These are phyloP conservation scores for Microcebus murinus DNA, from an alignment of 2,113 vertebrate genomes.

Conservation along the genomic window DNA sequence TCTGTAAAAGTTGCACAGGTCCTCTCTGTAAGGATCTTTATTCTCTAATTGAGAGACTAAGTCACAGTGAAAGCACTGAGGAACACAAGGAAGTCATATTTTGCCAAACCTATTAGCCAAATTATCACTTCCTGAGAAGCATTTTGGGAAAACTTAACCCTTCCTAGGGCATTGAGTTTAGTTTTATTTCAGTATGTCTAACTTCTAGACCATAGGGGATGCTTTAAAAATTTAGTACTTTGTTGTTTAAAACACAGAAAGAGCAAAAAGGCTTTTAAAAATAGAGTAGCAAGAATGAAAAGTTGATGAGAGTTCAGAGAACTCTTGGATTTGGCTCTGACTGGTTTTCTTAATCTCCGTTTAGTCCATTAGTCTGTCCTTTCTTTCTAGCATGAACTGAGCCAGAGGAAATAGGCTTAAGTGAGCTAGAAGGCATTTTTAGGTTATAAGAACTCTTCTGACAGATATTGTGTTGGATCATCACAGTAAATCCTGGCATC, in stretches of 20 bases:
- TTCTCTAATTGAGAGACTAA: neutral
- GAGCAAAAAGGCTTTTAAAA: neutral
- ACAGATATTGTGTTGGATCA: neutral
- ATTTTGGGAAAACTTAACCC: conserved; percentile 10
- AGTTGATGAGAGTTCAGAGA: conserved; percentile 5
- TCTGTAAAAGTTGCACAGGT: neutral
- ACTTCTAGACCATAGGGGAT: neutral
- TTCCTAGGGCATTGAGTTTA: neutral
- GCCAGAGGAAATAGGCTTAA: neutral
- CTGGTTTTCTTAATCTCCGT: neutral
- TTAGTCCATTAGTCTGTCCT: neutral
- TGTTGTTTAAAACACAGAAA: conserved; percentile 15
- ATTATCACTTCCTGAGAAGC: neutral
- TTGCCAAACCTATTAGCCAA: neutral
- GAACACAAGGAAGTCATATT: neutral
- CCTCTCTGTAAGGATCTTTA: neutral
- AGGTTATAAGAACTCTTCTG: neutral
- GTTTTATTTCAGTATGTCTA: neutral
- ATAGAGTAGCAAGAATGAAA: conserved; percentile 1
- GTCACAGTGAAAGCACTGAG: neutral
- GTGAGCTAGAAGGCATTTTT: neutral
- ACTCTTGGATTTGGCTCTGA: neutral
- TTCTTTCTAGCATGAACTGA: neutral
- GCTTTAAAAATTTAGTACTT: conserved; percentile 41
- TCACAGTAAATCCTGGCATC: neutral